Percentiles rank a stretch among this genome's conserved stretches.
Evolutionary conservation across 2,888 invertebrate species (phyloP).

Genomic region (Hesperia comma): DNA sequence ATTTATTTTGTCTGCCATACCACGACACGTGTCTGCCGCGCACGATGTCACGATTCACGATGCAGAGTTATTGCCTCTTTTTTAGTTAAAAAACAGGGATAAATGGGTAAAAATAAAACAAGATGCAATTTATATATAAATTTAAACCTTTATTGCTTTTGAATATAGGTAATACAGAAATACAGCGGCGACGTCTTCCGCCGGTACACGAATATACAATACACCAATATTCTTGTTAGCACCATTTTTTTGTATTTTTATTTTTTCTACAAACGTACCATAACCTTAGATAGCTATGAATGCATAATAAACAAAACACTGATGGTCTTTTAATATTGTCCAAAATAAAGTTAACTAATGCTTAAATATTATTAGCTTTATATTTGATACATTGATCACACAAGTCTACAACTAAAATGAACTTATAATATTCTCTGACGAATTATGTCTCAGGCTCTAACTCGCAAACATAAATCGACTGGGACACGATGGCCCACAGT

Average conservation of each 20-base stretch:
- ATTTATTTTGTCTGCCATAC: too few species aligned
- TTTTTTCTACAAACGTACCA: slow-evolving; percentile 75
- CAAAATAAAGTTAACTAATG: slow-evolving; percentile 55
- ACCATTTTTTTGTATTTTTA: slow-evolving; percentile 73
- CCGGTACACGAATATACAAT: slow-evolving; percentile 68
- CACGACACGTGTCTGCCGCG: too few species aligned
- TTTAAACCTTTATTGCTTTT: slow-evolving; percentile 70
- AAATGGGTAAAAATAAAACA: slow-evolving; percentile 46
- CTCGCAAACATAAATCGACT: slow-evolving; percentile 21
- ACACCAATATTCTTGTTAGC: slow-evolving; percentile 80
- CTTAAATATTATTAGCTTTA: slow-evolving; percentile 59
- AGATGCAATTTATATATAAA: slow-evolving; percentile 51
- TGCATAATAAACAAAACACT: slow-evolving; percentile 69
- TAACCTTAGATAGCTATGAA: slow-evolving; percentile 76
- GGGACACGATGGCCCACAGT: background rate
- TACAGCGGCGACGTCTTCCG: slow-evolving; percentile 73
- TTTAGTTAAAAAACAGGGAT: too few species aligned
- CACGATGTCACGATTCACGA: too few species aligned
- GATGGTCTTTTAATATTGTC: slow-evolving; percentile 66
- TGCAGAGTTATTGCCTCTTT: too few species aligned
- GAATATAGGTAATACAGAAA: slow-evolving; percentile 69
- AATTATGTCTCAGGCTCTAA: slow-evolving; percentile 47
- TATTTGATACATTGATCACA: slow-evolving; percentile 64
- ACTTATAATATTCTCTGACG: slow-evolving; percentile 57
- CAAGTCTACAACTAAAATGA: slow-evolving; percentile 62